phyloP scores from a whole-genome alignment of 2,797 vertebrate species.

The Pseudotriccus pelzelni region DNA sequence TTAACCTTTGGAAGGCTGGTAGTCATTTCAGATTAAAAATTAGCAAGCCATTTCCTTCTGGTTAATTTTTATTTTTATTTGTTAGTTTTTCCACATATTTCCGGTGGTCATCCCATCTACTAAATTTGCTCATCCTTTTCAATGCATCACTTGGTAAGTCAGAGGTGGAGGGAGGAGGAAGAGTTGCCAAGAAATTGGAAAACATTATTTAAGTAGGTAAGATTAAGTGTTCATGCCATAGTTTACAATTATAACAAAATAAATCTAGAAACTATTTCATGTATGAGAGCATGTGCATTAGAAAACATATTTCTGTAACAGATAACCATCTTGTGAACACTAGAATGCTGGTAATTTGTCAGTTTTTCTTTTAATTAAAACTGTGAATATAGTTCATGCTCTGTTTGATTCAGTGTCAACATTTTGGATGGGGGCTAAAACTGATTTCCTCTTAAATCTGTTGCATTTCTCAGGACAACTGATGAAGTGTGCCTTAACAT shows the following conservation, averaged over 20 bases:
- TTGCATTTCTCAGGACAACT: conserved; percentile 58
- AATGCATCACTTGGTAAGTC: background rate
- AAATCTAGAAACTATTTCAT: conserved; percentile 66
- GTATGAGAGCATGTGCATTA: conserved; percentile 63
- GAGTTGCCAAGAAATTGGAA: conserved; percentile 33
- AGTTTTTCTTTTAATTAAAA: conserved; percentile 75
- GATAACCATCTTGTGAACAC: conserved; percentile 66
- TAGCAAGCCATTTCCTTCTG: conserved; percentile 26
- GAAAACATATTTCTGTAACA: conserved; percentile 56
- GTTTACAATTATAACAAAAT: conserved; percentile 71
- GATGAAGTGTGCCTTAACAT: conserved; percentile 61
- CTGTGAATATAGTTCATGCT: conserved; percentile 65
- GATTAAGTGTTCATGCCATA: conserved; percentile 54
- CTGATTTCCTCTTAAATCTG: conserved; percentile 61
- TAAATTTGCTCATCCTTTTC: background rate
- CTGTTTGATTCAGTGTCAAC: conserved; percentile 66
- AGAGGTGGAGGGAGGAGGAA: background rate
- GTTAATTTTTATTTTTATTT: conserved; percentile 31
- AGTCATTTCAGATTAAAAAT: conserved; percentile 65
- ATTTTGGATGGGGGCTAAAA: conserved; percentile 66
- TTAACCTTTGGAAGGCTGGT: conserved; percentile 46
- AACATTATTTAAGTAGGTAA: conserved; percentile 60
- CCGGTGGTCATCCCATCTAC: background rate
- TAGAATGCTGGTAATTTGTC: conserved; percentile 63
- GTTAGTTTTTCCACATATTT: background rate